These are phyloP conservation scores for Brachyalestes nurse DNA, from an alignment of 2,797 vertebrate species.

Conservation along the genomic window DNA sequence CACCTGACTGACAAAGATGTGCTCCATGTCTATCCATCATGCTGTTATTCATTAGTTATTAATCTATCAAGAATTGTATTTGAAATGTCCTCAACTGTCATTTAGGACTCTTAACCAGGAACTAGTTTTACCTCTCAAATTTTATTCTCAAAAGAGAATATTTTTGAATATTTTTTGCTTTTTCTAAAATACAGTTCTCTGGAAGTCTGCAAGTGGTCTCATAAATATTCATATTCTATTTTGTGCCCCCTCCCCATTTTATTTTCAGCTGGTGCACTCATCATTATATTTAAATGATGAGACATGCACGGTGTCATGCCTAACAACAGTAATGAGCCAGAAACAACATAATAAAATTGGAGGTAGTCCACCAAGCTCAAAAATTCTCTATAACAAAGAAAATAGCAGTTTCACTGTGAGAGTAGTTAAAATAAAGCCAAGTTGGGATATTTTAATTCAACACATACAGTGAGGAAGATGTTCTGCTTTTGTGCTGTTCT, in stretches of 20 bases:
- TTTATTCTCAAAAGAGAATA: neutral
- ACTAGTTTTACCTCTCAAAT: neutral
- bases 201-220: slow-evolving; percentile 32
- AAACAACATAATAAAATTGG: slow-evolving; percentile 18
- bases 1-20: neutral
- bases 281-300: slow-evolving; percentile 47
- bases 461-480: neutral
- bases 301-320: slow-evolving; percentile 38
- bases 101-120: neutral
- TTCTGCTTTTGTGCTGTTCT: neutral
- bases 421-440: neutral
- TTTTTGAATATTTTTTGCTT: neutral
- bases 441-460: slow-evolving; percentile 1
- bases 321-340: slow-evolving; percentile 45
- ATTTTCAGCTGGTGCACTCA: slow-evolving; percentile 36
- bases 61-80: neutral
- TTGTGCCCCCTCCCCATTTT: slow-evolving; percentile 14
- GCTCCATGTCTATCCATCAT: neutral
- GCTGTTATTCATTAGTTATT: neutral
- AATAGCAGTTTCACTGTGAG: neutral
- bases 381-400: slow-evolving; percentile 11
- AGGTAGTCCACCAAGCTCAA: neutral
- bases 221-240: slow-evolving; percentile 47
- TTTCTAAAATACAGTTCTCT: slow-evolving; percentile 27
- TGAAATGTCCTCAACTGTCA: neutral